Conservation (phyloP, 2,797 vertebrate genomes). For the Pangasius krempfi region DNA sequence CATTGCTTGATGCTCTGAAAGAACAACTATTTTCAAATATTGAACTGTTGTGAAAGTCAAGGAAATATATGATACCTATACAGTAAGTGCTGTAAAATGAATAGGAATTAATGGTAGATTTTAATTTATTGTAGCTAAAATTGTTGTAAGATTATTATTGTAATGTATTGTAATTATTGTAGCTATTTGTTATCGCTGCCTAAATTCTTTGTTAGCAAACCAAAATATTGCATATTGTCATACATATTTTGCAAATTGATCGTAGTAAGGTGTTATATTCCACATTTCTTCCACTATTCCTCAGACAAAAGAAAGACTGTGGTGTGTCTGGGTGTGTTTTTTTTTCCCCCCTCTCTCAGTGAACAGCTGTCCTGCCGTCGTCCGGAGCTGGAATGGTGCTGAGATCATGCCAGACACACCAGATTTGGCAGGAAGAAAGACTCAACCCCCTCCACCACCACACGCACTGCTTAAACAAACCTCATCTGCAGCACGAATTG, state of each 20-base stretch:
- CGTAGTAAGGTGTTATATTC: background rate
- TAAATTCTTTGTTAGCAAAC: background rate
- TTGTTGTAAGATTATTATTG: too few species aligned
- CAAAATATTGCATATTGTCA: background rate
- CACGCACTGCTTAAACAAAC: constrained; percentile 59
- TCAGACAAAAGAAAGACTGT: background rate
- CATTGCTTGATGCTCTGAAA: background rate
- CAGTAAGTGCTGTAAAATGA: background rate
- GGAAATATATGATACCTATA: background rate
- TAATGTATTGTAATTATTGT: too few species aligned
- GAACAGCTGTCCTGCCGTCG: constrained; percentile 76
- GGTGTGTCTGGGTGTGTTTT: background rate
- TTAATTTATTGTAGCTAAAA: background rate
- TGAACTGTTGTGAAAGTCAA: background rate
- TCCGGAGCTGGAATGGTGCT: constrained; percentile 62
- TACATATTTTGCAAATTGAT: background rate
- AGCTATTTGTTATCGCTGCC: background rate
- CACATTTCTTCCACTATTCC: background rate
- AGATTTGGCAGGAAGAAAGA: constrained; percentile 62
- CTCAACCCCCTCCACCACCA: constrained; percentile 22
- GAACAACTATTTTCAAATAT: background rate
- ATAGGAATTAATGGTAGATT: background rate
- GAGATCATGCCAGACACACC: constrained; percentile 68
- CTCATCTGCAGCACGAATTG: constrained; percentile 70
- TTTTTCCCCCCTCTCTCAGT: constrained; percentile 39